Evolutionary conservation across 2,797 vertebrate species (phyloP).

Genomic region (Phrynocephalus forsythii): DNA sequence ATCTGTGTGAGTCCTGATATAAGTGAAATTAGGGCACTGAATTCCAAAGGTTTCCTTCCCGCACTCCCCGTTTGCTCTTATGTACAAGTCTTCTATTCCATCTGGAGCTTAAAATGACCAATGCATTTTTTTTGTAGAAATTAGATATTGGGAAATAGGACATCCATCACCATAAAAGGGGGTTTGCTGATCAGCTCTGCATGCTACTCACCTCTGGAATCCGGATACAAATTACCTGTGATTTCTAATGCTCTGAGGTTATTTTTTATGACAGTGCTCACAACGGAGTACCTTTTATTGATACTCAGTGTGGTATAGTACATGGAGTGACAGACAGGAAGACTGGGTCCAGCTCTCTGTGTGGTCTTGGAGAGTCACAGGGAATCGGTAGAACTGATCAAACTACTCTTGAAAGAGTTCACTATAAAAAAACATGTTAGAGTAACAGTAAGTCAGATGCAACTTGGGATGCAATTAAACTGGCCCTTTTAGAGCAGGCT

Average conservation of each 20-base stretch:
- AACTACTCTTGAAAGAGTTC: too few species aligned
- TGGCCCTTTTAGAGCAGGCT: too few species aligned
- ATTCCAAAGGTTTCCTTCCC: not conserved
- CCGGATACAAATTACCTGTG: not conserved
- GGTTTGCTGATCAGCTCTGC: not conserved
- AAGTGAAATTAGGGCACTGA: too few species aligned
- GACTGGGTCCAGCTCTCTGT: not conserved
- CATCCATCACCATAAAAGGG: not conserved
- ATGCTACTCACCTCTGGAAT: not conserved
- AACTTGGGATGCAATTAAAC: too few species aligned
- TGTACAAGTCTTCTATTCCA: not conserved
- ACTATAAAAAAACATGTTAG: too few species aligned
- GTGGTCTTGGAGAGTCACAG: not conserved
- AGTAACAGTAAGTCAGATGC: too few species aligned
- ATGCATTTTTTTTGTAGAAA: not conserved
- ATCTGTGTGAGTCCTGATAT: too few species aligned
- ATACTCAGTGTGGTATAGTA: too few species aligned
- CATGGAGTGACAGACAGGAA: not conserved
- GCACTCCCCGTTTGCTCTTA: not conserved
- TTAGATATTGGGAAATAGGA: accelerated
- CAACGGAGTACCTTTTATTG: not conserved
- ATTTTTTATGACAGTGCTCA: not conserved
- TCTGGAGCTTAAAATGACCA: not conserved
- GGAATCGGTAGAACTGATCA: too few species aligned
- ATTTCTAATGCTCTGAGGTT: not conserved